A percentile compares a stretch with the other conserved stretches of the same genome.
Conservation (phyloP, 2,113 vertebrate genomes). For the Dasypus novemcinctus region DNA sequence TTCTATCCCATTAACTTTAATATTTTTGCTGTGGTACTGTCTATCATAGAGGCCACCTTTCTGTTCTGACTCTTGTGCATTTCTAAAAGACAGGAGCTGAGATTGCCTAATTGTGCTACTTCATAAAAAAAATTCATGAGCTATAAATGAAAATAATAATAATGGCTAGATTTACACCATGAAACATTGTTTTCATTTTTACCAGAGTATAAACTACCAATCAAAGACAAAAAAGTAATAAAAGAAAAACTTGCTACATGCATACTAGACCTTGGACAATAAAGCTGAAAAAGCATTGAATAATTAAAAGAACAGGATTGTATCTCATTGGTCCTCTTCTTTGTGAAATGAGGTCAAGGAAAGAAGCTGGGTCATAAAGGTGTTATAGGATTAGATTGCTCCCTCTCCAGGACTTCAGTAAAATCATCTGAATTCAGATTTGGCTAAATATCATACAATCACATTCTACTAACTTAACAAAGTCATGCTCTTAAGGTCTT, state of each 20-base stretch:
- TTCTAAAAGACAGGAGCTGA: conserved; percentile 39
- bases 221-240: background rate
- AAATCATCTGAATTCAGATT: background rate
- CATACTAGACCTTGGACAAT: background rate
- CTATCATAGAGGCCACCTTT: conserved; percentile 53
- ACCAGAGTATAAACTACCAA: background rate
- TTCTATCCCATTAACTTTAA: conserved; percentile 65
- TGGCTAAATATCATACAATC: background rate
- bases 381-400: background rate
- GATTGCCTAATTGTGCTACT: conserved; percentile 17
- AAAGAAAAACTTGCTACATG: background rate
- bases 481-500: background rate
- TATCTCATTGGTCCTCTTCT: background rate
- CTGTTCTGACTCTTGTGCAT: background rate
- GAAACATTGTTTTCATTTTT: background rate
- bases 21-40: conserved; percentile 52
- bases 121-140: conserved; percentile 9
- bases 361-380: background rate
- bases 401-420: background rate
- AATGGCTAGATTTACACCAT: background rate
- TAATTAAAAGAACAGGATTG: background rate
- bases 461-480: background rate
- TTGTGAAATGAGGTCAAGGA: background rate
- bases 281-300: background rate
- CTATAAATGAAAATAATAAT: background rate